Evolutionary conservation across 2,797 vertebrate genomes (phyloP), one percentile per base, ranked within the genome.

Genomic region (Netta rufina): DNA sequence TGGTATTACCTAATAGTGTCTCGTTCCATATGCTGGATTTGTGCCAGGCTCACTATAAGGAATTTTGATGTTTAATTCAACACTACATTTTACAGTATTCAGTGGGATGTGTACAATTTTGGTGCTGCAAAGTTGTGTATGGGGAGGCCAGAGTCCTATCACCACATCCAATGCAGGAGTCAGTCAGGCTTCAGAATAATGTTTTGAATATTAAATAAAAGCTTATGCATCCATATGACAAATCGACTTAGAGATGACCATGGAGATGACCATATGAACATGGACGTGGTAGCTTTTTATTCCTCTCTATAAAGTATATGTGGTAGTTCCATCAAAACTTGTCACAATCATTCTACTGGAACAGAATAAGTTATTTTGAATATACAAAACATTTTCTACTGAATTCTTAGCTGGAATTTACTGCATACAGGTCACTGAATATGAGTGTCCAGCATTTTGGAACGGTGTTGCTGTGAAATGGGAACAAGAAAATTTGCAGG

Each of bases 171-270:
- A 54, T 76, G 49, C 10, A 2, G 33, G 67, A 92, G 17, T 91
- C 53, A 89, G 64, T 58, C 73, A 82, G 70, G 36, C 41, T 87
- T 96, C 80, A 84, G 89, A 92, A 93, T 24, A 45, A 75, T 54
- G 53, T 86, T 58, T 75, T 86, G 74, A 89, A 88, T 93, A 78
- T 80, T 84, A 95, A 96, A 78, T 70, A 54, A 43, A 85, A 92
- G 43, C 70, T 89, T 83, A 83, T 87, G 33, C 62, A 95, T 89
- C 70, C 47, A 57, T 87, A 82, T 91, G 76, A 82, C 71, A 92
- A 87, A 88, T 69, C 51, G 36, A 84, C 83, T 90, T 91, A 80
- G 69, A 88, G 72, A 78, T 53, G n/a, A 97, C 87, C 77, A 80
- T 90, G 75, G 84, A 96, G 51, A 90, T 85, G 72, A 38, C 36